Evolutionary conservation across 2,797 vertebrate species (phyloP).

Genomic region (Ptychadena robeensis): DNA sequence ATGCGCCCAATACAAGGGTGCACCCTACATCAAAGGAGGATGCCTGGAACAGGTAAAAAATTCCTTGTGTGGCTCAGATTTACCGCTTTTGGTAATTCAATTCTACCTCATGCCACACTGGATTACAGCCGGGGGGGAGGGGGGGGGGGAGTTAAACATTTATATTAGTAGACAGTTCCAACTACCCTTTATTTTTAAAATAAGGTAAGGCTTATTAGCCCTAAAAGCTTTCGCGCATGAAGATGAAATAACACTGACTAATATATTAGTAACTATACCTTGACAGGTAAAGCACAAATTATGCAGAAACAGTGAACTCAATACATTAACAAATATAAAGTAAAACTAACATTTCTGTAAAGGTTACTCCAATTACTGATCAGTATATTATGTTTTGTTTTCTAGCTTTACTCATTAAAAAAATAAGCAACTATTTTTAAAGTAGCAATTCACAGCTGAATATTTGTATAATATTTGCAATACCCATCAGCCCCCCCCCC

Average conservation of each 20-base stretch:
- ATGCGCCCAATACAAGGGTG: too few relatives aligned
- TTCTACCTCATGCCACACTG: too few relatives aligned
- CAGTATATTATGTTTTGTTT: background rate
- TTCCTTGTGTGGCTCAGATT: too few relatives aligned
- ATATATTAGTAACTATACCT: background rate
- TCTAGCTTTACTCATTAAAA: background rate
- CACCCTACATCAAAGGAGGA: too few relatives aligned
- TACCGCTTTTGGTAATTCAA: too few relatives aligned
- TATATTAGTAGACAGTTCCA: background rate
- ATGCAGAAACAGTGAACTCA: too few relatives aligned
- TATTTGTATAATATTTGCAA: background rate
- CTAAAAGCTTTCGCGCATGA: background rate
- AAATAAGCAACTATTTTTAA: background rate
- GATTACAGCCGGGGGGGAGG: too few relatives aligned
- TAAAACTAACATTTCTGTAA: background rate
- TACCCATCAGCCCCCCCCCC: too few relatives aligned
- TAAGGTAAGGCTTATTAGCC: background rate
- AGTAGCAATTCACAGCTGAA: background rate
- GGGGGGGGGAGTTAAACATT: too few relatives aligned
- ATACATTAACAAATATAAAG: too few relatives aligned
- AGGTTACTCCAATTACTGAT: background rate
- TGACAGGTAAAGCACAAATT: background rate
- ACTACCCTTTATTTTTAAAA: background rate
- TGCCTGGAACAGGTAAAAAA: too few relatives aligned
- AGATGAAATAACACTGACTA: background rate